Conservation (phyloP, 2,888 invertebrate genomes). For the Lagria hirta region DNA sequence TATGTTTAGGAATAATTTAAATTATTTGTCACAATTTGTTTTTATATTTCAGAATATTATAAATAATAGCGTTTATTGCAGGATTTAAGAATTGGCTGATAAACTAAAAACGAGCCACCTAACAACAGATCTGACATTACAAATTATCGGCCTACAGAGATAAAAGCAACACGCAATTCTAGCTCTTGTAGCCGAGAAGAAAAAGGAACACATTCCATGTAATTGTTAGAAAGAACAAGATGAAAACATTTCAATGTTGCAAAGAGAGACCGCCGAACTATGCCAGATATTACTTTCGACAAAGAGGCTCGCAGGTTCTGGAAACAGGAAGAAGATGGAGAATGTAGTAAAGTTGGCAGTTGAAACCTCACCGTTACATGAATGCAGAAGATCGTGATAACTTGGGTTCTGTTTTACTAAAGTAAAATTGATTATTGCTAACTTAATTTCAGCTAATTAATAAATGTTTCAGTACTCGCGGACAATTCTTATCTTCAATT, state of each 20-base stretch:
- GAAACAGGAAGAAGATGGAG: constrained; percentile 15
- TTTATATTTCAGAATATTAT: too few species aligned
- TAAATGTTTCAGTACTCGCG: too few species aligned
- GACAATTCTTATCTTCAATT: too few species aligned
- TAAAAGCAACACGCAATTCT: constrained; percentile 38
- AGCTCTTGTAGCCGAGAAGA: constrained; percentile 31
- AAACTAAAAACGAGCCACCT: constrained; percentile 45
- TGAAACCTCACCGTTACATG: constrained; percentile 32
- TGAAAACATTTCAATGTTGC: constrained; percentile 5
- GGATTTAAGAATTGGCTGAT: constrained; percentile 38
- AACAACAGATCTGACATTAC: constrained; percentile 48
- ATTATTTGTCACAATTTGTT: too few species aligned
- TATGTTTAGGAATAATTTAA: too few species aligned
- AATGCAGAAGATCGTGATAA: constrained; percentile 31
- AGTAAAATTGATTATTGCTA: constrained; percentile 34
- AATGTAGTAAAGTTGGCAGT: constrained; percentile 27
- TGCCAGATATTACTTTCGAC: constrained; percentile 29
- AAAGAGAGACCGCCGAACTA: constrained; percentile 20
- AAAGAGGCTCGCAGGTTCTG: constrained; percentile 15
- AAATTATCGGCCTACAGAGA: constrained; percentile 46
- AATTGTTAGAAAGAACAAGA: constrained; percentile 23
- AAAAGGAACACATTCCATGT: constrained; percentile 15
- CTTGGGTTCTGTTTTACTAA: constrained; percentile 32
- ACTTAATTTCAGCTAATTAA: too few species aligned
- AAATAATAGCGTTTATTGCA: constrained; percentile 32